These are phyloP conservation scores for Characodon lateralis DNA, from an alignment of 2,797 vertebrate species.

Conservation along the genomic window DNA sequence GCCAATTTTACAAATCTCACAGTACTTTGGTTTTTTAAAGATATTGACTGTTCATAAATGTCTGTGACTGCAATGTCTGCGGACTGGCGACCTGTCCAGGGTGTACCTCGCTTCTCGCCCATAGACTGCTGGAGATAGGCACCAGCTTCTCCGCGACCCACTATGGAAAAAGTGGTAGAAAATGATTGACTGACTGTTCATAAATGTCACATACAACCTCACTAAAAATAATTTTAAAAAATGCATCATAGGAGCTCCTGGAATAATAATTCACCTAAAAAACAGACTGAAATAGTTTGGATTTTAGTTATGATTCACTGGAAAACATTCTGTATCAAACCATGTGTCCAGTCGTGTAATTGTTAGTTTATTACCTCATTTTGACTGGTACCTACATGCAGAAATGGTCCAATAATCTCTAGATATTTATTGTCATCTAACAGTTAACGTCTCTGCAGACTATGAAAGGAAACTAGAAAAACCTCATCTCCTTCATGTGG, in stretches of 20 bases:
- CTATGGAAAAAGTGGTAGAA: too few species aligned
- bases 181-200: too few species aligned
- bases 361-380: too few species aligned
- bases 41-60: not conserved
- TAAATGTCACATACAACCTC: not conserved
- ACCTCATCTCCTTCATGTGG: constrained; percentile 18
- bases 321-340: not conserved
- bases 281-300: not conserved
- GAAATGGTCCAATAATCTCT: not conserved
- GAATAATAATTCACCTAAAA: not conserved
- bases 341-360: too few species aligned
- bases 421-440: not conserved
- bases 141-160: too few species aligned
- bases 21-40: not conserved
- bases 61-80: too few species aligned
- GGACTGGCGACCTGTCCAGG: too few species aligned
- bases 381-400: too few species aligned
- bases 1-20: not conserved
- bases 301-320: not conserved
- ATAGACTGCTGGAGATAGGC: too few species aligned
- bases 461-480: constrained; percentile 16
- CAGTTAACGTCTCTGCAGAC: not conserved
- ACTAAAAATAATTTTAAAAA: not conserved
- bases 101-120: too few species aligned
- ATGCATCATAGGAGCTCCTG: not conserved